Base-by-base conservation (phyloP, 2,888 invertebrate genomes). In the Lagria hirta region DNA sequence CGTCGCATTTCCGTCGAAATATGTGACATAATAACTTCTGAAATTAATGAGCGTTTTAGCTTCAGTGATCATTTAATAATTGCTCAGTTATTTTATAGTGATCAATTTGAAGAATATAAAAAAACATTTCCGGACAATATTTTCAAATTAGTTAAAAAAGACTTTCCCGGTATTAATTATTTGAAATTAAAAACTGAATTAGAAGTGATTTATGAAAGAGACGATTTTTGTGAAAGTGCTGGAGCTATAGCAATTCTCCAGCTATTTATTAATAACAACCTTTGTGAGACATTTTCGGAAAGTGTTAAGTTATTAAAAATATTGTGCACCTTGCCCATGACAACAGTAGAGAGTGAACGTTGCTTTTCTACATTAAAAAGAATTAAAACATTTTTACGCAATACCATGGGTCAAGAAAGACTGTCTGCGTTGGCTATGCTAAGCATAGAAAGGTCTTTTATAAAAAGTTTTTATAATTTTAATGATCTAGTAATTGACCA, bases 261-360 rank as follows among this genome's bases (percentile, higher is more conserved):
- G 20, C 42, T 61, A 40, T 49, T 61, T 15, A 23, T 42, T 26
- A 28, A 51, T 11, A 55, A 55, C 36, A 49, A 54, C 32, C 41
- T 64, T 10, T 10, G 18, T 11, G 20, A 46, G 14, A 42, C 52
- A 11, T 60, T 64, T 38, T 15, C 43, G 23, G 57, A 60, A 47
- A 53, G 43, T 16, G 30, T 48, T 16, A 58, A 56, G 52, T 44
- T 62, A n/a, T 35, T 64, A 23, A 22, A 51, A 29, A 57, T 64
- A 12, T 16, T 61, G 10, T 29, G 50, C 22, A 61, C 64, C 14
- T 55, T 50, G 4, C 62, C 63, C 4, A 61, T 62, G 59, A 43
- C 53, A 14, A 51, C 57, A 18, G 28, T 53, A 21, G 61, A 62
- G 41, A 37, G 38, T 3, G 60, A 60, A 49, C 38, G 54, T 16